phyloP scores from a whole-genome alignment of 2,888 invertebrate genomes.

The Drosophila subsilvestris region DNA sequence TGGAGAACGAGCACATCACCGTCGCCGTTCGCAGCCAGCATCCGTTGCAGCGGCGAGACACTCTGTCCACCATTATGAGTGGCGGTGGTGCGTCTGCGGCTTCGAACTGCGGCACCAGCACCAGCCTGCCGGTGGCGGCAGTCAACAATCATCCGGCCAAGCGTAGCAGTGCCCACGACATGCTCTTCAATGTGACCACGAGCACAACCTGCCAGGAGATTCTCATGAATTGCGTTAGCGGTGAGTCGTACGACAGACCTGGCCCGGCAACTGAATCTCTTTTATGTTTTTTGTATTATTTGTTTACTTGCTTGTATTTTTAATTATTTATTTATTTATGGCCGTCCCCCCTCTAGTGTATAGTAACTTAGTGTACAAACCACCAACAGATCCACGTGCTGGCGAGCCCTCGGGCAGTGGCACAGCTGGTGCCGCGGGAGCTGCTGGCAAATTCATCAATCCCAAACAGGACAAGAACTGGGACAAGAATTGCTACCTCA shows the following conservation, averaged over 20 bases:
- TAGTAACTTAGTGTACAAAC: conserved; percentile 78
- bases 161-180: conserved; percentile 90
- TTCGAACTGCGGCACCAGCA: conserved; percentile 46
- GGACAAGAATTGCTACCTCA: conserved; percentile 71
- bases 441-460: conserved; percentile 48
- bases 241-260: conserved; percentile 66
- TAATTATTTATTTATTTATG: conserved; percentile 38
- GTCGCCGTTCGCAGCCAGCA: conserved; percentile 87
- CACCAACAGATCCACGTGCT: conserved; percentile 75
- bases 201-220: conserved; percentile 91
- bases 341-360: conserved; percentile 76
- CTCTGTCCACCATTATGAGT: conserved; percentile 62
- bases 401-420: conserved; percentile 51
- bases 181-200: conserved; percentile 90
- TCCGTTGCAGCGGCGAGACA: conserved; percentile 81
- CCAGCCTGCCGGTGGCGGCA: conserved; percentile 71
- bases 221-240: conserved; percentile 87
- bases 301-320: conserved; percentile 3
- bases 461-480: conserved; percentile 67
- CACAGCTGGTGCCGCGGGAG: conserved; percentile 13
- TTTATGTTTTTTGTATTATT: not conserved
- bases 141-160: conserved; percentile 87
- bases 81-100: conserved; percentile 10
- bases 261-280: not conserved
- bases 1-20: conserved; percentile 93